Evolutionary conservation across 2,797 vertebrate species (phyloP).

Genomic region (Pangasius djambal): DNA sequence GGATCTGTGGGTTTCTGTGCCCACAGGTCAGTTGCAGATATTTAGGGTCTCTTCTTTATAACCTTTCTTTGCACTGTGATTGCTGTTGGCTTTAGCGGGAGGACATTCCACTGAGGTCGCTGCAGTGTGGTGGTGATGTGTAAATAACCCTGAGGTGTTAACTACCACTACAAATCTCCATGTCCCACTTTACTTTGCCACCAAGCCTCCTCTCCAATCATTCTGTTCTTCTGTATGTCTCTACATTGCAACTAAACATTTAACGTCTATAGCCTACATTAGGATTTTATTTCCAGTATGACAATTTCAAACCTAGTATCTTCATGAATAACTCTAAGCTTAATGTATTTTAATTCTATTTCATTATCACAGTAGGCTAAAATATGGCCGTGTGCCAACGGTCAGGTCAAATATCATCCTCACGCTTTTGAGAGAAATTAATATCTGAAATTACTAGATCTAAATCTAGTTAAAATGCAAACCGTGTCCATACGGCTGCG

Average conservation of each 20-base stretch:
- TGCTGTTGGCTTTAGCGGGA: background rate
- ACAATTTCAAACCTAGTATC: background rate
- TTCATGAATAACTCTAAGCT: background rate
- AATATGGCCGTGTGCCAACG: background rate
- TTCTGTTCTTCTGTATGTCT: background rate
- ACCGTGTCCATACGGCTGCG: background rate
- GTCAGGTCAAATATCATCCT: background rate
- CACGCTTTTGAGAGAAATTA: background rate
- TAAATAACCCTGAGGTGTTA: constrained; percentile 21
- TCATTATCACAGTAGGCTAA: background rate
- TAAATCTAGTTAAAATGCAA: background rate
- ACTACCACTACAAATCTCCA: background rate
- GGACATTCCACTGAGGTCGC: constrained; percentile 5
- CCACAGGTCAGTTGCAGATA: background rate
- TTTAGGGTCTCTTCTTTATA: background rate
- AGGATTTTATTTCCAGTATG: background rate
- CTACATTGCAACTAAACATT: background rate
- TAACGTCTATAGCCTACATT: background rate
- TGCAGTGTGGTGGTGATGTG: background rate
- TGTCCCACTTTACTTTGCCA: background rate
- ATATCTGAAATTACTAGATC: background rate
- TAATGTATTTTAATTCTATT: background rate
- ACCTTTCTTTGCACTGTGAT: background rate
- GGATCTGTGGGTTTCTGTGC: background rate
- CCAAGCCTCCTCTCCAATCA: background rate